Conservation (phyloP, 1,140 invertebrate species). For the Mya arenaria region DNA sequence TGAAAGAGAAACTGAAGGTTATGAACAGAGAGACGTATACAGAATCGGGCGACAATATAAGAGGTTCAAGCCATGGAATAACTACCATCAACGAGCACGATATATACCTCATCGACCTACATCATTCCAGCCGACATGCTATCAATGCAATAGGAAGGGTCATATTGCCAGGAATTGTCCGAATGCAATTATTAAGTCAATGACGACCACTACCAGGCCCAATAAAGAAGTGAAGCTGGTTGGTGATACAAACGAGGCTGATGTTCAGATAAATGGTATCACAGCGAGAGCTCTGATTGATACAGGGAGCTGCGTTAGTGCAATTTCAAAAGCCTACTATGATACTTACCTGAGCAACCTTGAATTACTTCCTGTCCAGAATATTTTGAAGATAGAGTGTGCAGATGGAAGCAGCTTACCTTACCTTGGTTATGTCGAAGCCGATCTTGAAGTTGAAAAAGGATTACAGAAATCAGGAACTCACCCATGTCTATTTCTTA, state of each 20-base stretch:
- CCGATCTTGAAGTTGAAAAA: not conserved
- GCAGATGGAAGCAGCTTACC: slow-evolving; percentile 50
- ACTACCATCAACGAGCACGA: not conserved
- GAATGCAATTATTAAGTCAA: slow-evolving; percentile 18
- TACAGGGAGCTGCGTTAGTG: slow-evolving; percentile 17
- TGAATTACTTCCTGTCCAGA: not conserved
- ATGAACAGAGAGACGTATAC: not conserved
- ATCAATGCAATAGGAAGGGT: slow-evolving; percentile 12
- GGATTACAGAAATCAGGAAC: slow-evolving; percentile 17
- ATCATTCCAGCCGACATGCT: not conserved
- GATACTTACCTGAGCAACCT: not conserved
- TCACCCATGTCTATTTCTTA: slow-evolving; percentile 26
- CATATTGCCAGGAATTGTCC: slow-evolving; percentile 22
- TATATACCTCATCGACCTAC: not conserved
- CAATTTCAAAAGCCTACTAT: slow-evolving; percentile 16
- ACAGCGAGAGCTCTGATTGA: slow-evolving; percentile 18
- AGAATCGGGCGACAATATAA: not conserved
- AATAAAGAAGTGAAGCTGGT: slow-evolving; percentile 23
- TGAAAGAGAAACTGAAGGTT: not conserved
- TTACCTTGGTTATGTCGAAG: slow-evolving; percentile 54
- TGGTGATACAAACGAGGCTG: slow-evolving; percentile 11
- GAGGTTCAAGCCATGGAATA: not conserved
- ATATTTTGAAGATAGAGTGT: slow-evolving; percentile 38
- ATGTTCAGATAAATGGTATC: not conserved
- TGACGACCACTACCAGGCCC: not conserved